Evolutionary conservation across 2,113 vertebrate genomes (phyloP).

Genomic region (Pterophyllum scalare): DNA sequence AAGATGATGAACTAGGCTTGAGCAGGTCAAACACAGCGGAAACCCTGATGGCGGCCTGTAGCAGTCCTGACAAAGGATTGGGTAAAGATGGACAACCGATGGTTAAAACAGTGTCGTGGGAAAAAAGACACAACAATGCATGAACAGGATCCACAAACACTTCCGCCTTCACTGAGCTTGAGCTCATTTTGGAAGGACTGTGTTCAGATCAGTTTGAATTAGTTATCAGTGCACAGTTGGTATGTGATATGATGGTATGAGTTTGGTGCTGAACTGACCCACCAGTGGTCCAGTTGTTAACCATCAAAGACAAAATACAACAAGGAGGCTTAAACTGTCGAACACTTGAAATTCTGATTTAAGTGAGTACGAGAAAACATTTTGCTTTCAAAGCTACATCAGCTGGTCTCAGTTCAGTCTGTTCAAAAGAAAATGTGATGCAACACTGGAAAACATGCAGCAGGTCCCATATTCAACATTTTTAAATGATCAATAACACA

Average conservation of each 20-base stretch:
- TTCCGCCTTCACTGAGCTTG: background rate
- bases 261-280: background rate
- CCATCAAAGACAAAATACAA: background rate
- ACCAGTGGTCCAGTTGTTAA: background rate
- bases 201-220: background rate
- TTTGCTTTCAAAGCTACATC: background rate
- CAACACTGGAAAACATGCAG: background rate
- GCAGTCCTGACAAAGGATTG: background rate
- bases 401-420: background rate
- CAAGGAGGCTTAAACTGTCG: too few species aligned
- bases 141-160: background rate
- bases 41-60: too few species aligned
- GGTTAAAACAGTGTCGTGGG: background rate
- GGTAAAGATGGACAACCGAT: background rate
- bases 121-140: too few species aligned
- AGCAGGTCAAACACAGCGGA: too few species aligned
- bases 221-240: background rate
- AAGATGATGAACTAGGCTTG: too few species aligned
- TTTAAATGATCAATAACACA: background rate
- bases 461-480: background rate
- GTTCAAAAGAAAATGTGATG: background rate
- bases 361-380: too few species aligned
- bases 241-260: background rate
- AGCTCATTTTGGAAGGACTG: background rate
- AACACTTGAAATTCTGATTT: too few species aligned